These are phyloP conservation scores for Sinodicranocentrus sp. DNA, from an alignment of 2,888 invertebrate genomes.

Conservation along the genomic window DNA sequence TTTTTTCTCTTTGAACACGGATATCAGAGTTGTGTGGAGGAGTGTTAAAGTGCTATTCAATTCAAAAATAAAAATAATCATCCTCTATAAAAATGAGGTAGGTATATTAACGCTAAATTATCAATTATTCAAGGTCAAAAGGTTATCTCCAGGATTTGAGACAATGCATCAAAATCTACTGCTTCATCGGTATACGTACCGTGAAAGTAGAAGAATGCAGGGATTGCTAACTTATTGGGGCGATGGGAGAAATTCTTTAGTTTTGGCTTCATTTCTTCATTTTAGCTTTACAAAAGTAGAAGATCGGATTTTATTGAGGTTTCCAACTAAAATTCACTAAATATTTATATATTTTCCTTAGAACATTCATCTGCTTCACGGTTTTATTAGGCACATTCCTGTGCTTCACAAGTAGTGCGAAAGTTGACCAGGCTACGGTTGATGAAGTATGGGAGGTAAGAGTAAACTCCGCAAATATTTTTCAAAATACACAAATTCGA, in stretches of 20 bases:
- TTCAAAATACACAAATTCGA: not conserved
- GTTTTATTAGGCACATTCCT: constrained; percentile 44
- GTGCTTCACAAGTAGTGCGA: constrained; percentile 30
- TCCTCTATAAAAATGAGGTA: not conserved
- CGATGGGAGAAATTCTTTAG: too few species aligned
- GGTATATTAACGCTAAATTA: too few species aligned
- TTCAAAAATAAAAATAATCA: not conserved
- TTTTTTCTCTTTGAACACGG: not conserved
- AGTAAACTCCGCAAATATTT: too few species aligned
- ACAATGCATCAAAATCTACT: too few species aligned
- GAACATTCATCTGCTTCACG: constrained; percentile 6
- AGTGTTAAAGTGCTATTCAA: constrained; percentile 2
- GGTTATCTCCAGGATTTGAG: too few species aligned
- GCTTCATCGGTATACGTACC: not conserved
- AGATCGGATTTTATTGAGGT: not conserved
- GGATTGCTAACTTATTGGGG: constrained; percentile 21
- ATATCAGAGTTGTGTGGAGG: not conserved
- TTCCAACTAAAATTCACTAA: too few species aligned
- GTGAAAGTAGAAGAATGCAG: not conserved
- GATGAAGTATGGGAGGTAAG: constrained; percentile 51
- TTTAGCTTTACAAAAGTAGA: not conserved
- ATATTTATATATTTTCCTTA: constrained; percentile 3
- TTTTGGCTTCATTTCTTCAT: not conserved
- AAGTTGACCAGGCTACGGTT: constrained; percentile 22
- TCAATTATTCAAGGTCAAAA: too few species aligned